Conservation (phyloP, 2,888 invertebrate genomes). For the Meghimatium bilineatum region DNA sequence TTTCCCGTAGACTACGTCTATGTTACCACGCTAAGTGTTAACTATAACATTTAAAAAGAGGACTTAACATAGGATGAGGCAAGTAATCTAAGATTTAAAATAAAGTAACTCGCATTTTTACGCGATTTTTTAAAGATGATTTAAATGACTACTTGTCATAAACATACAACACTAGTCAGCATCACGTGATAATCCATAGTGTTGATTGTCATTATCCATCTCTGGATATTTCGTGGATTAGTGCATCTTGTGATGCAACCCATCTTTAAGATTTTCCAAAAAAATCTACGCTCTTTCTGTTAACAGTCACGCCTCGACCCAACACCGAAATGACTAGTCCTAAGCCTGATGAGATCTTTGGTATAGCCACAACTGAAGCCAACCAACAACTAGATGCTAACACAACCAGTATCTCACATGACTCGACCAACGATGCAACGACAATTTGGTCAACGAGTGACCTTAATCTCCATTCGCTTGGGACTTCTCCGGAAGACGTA, state of each 20-base stretch:
- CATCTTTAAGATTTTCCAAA: neutral
- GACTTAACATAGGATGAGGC: no score
- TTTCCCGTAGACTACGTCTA: no score
- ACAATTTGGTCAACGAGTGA: neutral
- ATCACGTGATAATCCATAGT: neutral
- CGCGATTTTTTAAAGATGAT: no score
- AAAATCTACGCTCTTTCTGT: conserved; percentile 14
- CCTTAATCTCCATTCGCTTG: no score
- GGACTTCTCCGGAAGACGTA: neutral
- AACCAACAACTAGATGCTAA: no score
- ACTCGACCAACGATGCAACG: neutral
- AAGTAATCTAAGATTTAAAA: no score
- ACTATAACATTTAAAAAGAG: no score
- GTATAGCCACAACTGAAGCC: neutral
- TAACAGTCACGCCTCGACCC: conserved; percentile 6
- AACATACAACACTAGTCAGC: neutral
- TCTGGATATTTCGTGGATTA: neutral
- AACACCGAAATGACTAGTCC: neutral
- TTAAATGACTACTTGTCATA: neutral
- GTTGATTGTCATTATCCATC: neutral
- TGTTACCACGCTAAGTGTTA: no score
- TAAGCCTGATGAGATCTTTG: neutral
- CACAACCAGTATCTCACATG: neutral
- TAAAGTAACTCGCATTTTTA: no score
- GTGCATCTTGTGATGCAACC: neutral